Evolutionary conservation across 2,113 vertebrate species (phyloP), one percentile per base, ranked within the genome.

Genomic region (Pipra filicauda): DNA sequence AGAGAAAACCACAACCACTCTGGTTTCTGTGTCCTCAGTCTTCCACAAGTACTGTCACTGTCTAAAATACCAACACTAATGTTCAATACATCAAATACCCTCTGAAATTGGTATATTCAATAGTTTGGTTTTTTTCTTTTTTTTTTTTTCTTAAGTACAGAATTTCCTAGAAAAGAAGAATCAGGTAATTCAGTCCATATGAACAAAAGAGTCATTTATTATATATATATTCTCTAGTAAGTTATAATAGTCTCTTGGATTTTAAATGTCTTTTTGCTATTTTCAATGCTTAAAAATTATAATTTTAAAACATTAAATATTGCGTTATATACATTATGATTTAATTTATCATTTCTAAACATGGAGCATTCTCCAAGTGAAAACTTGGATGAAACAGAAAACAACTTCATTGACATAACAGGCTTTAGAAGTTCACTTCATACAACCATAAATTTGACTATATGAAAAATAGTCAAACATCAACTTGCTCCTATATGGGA

Each of bases 251-350:
- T 93, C 96, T 98, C 85, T 98, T 96, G 93, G 95, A 97, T 98
- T 98, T 98, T 97, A 98, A 98, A 98, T 97, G 96, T 98, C 83
- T 95, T 97, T 98, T 98, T 97, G 93, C 97, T 97, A 97, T 97
- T 97, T 98, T 98, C 97, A 98, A 97, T 97, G 97, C 97, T 98
- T 98, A 98, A 98, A 98, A 98, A 98, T 98, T 95, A 98, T 98
- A 98, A 97, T 98, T 98, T 98, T 97, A 98, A 98, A 98, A 98
- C 97, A 97, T 97, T 98, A 98, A 98, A 97, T 98, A 98, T 76
- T 97, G 91, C 96, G 96, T 97, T 98, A 98, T 98, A 97, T 98
- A 98, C 98, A 98, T 71, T 95, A 96, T 95, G 97, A 96, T 97
- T 97, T 93, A 61, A 94, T 95, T 96, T 96, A 74, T 96, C 81